Percentiles rank a stretch among this genome's conserved stretches.
phyloP scores from a whole-genome alignment of 2,888 invertebrate genomes.

The Phania funesta region DNA sequence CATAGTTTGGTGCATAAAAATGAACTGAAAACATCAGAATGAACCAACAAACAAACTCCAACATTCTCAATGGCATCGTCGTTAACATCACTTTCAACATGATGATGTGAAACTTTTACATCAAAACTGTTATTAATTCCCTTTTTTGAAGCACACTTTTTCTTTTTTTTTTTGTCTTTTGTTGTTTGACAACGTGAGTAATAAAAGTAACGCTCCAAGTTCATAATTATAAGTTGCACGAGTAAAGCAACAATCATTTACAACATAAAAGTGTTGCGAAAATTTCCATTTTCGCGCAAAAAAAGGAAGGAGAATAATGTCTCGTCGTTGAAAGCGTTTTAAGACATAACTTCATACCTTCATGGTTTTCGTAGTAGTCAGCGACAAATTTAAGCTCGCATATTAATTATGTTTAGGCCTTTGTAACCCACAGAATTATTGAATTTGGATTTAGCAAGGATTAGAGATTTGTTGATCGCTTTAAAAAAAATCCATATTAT shows the following conservation, averaged over 20 bases:
- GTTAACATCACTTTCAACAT: slow-evolving; percentile 55
- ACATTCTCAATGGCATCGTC: slow-evolving; percentile 50
- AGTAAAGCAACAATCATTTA: slow-evolving; percentile 11
- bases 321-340: slow-evolving; percentile 60
- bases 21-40: slow-evolving; percentile 31
- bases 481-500: too few species aligned
- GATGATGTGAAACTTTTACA: slow-evolving; percentile 51
- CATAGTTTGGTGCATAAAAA: slow-evolving; percentile 65
- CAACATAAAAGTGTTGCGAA: slow-evolving; percentile 33
- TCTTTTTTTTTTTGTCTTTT: background rate
- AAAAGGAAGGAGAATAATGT: slow-evolving; percentile 41
- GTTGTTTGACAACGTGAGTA: slow-evolving; percentile 30
- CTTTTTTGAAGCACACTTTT: background rate
- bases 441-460: too few species aligned
- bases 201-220: slow-evolving; percentile 58
- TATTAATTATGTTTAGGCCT: background rate
- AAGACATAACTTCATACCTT: slow-evolving; percentile 61
- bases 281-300: slow-evolving; percentile 36
- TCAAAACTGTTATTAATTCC: slow-evolving; percentile 52
- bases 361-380: background rate
- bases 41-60: slow-evolving; percentile 16
- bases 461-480: too few species aligned
- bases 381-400: background rate
- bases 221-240: slow-evolving; percentile 60
- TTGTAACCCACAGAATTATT: background rate